Evolutionary conservation across 2,113 vertebrate genomes (phyloP).

Genomic region (Thymallus thymallus): DNA sequence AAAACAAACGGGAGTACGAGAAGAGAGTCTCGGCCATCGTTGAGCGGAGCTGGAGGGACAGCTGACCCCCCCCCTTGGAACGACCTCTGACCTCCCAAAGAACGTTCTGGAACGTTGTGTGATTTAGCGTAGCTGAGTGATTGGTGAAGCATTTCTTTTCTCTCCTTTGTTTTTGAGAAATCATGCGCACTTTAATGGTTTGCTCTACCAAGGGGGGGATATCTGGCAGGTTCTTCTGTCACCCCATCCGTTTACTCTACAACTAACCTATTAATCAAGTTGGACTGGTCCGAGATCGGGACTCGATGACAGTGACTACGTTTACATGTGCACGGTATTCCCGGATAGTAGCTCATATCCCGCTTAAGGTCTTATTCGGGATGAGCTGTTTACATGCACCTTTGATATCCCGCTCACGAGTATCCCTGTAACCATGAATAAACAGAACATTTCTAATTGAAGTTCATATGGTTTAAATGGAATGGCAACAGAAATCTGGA

Average conservation of each 20-base stretch:
- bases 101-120: conserved; percentile 12
- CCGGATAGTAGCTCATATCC: too few relatives aligned
- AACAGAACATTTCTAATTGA: too few relatives aligned
- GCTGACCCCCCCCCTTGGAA: conserved; percentile 20
- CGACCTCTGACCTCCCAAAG: background rate
- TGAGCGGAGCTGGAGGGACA: conserved; percentile 50
- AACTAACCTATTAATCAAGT: background rate
- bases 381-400: too few relatives aligned
- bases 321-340: too few relatives aligned
- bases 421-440: too few relatives aligned
- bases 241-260: background rate
- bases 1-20: conserved; percentile 51
- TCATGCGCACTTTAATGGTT: conserved; percentile 15
- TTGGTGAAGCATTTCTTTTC: conserved; percentile 24
- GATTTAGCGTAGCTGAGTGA: conserved; percentile 35
- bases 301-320: too few relatives aligned
- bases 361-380: too few relatives aligned
- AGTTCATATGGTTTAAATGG: too few relatives aligned
- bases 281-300: too few relatives aligned
- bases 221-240: background rate
- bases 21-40: conserved; percentile 43
- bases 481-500: too few relatives aligned
- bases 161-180: background rate
- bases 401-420: too few relatives aligned
- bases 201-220: background rate